A percentile compares a stretch with the other conserved stretches of the same genome.
phyloP scores from a whole-genome alignment of 2,888 invertebrate genomes.

The Cosmorhoe ocellata region DNA sequence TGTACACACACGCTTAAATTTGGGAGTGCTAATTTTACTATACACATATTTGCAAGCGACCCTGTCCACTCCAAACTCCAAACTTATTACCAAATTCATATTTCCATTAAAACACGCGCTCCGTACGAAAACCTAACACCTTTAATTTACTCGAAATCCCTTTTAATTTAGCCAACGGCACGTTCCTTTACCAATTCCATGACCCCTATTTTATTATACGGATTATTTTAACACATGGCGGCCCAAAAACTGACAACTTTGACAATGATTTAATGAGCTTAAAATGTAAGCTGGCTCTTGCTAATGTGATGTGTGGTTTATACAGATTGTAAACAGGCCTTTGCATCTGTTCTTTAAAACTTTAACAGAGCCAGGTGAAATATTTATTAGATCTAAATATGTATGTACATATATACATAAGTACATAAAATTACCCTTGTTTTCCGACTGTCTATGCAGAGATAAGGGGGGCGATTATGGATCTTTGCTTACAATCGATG shows the following conservation, averaged over 20 bases:
- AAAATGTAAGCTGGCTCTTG: slow-evolving; percentile 20
- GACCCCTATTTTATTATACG: slow-evolving; percentile 54
- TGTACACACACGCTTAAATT: too few relatives aligned
- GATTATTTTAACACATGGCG: slow-evolving; percentile 59
- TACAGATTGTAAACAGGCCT: too few relatives aligned
- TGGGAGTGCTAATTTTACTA: slow-evolving; percentile 6
- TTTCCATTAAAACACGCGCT: slow-evolving; percentile 36
- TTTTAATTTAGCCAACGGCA: slow-evolving; percentile 65
- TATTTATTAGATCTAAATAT: too few relatives aligned
- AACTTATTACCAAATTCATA: slow-evolving; percentile 29
- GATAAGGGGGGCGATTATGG: too few relatives aligned
- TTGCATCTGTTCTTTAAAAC: too few relatives aligned
- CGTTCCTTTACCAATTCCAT: slow-evolving; percentile 49
- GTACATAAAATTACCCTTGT: too few relatives aligned
- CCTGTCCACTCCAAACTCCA: slow-evolving; percentile 4
- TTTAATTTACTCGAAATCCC: slow-evolving; percentile 67
- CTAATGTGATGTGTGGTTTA: slow-evolving; percentile 5
- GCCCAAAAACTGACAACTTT: slow-evolving; percentile 47
- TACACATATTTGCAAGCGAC: neutral
- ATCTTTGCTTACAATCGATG: too few relatives aligned
- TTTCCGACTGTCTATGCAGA: too few relatives aligned
- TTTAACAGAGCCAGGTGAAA: too few relatives aligned
- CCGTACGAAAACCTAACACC: slow-evolving; percentile 56
- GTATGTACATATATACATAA: too few relatives aligned
- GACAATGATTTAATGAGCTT: slow-evolving; percentile 46